Evolutionary conservation across 2,113 vertebrate genomes (phyloP), one percentile per base, ranked within the genome.

Genomic region (Albula glossodonta): DNA sequence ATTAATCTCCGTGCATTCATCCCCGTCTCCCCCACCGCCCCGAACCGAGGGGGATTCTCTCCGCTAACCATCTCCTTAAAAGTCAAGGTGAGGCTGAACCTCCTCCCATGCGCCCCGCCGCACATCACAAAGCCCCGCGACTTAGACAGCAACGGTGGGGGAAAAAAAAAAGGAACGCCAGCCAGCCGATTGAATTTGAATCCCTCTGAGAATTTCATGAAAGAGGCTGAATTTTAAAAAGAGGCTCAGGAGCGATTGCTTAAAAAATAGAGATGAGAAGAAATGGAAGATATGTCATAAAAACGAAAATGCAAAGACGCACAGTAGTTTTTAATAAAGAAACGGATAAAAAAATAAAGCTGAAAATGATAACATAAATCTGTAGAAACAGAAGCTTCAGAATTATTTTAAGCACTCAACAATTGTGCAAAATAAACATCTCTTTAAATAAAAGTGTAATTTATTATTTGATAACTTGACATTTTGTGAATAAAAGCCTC

Each of bases 61-160:
- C 48, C 11, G 12, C 78, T 74, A 81, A 66, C 79, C 86, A 86
- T 86, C 84, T 78, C 78, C 91, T 92, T 84, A 85, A 90, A 92
- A 92, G 90, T 91, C 90, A 92, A 92, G 92, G 91, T 92, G 93
- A 91, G 60, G 87, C 82, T 2, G 85, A n/a, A 0, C 80, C 52
- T 78, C 91, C 78, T 87, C 53, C 79, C 82, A 88, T 84, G 31
- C 80, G 84, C 66, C 57, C 7, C 2, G 2, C 2, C 22, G 13
- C 84, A 85, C 57, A 90, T 90, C 86, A 85, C 9, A 5, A 51
- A 83, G 85, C 13, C 82, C 82, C 3, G 19, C 22, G 50, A 56
- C 25, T 82, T 80, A 78, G 86, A 90, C 85, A 87, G 87, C 87
- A 78, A 87, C 87, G 80, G 84, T 41, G 31, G 31, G 31, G 31